phyloP scores from a whole-genome alignment of 2,888 invertebrate genomes.

The Bibio marci region DNA sequence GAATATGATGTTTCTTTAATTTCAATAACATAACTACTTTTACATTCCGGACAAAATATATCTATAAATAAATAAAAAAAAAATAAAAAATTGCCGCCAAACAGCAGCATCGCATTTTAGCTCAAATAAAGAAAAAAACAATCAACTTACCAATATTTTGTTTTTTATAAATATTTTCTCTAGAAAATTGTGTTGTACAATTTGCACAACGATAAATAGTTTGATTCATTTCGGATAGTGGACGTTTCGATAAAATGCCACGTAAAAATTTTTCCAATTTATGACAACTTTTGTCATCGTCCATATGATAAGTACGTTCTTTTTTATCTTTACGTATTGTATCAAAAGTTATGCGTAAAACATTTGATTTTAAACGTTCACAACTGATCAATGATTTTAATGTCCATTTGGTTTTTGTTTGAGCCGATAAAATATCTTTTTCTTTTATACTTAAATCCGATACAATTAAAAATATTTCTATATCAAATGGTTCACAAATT shows the following conservation, averaged over 20 bases:
- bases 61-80: constrained; percentile 12
- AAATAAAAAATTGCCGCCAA: not conserved
- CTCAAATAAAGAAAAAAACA: no score
- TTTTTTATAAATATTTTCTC: constrained; percentile 23
- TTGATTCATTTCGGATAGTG: constrained; percentile 33
- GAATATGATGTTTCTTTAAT: constrained; percentile 14
- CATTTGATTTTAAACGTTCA: constrained; percentile 29
- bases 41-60: constrained; percentile 37
- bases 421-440: constrained; percentile 30
- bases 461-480: constrained; percentile 31
- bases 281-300: constrained; percentile 33
- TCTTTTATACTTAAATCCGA: constrained; percentile 34
- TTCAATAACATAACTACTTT: constrained; percentile 36
- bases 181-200: constrained; percentile 41
- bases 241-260: constrained; percentile 30
- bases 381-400: constrained; percentile 34
- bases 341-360: constrained; percentile 41
- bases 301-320: constrained; percentile 38
- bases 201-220: constrained; percentile 40
- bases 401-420: constrained; percentile 32
- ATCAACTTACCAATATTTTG: constrained; percentile 16
- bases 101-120: not conserved
- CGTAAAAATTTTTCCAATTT: constrained; percentile 31
- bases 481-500: constrained; percentile 18
- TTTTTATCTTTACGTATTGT: constrained; percentile 38